phyloP scores from a whole-genome alignment of 2,888 invertebrate species.

The Monoplex corrugatus region DNA sequence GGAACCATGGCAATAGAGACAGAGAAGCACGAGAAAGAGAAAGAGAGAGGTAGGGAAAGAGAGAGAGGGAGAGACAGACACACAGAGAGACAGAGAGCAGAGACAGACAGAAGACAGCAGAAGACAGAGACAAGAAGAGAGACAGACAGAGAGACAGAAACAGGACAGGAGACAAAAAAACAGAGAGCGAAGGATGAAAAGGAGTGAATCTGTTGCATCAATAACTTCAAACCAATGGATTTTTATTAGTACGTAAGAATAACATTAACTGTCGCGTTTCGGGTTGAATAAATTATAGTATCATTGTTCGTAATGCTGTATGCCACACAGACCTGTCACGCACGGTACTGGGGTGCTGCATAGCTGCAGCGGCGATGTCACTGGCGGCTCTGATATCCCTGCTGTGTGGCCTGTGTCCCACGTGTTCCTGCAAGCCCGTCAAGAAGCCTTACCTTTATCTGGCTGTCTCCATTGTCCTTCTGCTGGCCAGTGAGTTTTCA shows the following conservation, averaged over 20 bases:
- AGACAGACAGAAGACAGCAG: too few species aligned
- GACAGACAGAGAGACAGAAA: too few species aligned
- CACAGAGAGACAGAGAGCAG: too few species aligned
- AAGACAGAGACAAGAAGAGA: too few species aligned
- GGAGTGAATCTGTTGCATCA: too few species aligned
- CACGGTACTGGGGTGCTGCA: slow-evolving; percentile 67
- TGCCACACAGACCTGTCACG: slow-evolving; percentile 67
- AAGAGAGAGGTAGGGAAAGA: neutral
- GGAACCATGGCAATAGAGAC: too few species aligned
- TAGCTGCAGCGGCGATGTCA: slow-evolving; percentile 63
- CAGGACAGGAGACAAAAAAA: too few species aligned
- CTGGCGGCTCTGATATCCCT: slow-evolving; percentile 66
- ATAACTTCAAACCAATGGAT: too few species aligned
- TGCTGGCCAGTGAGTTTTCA: slow-evolving; percentile 67
- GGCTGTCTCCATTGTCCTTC: slow-evolving; percentile 62
- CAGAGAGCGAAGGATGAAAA: too few species aligned
- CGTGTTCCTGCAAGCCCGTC: slow-evolving; percentile 58
- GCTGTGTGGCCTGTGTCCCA: slow-evolving; percentile 71
- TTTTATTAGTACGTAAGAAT: too few species aligned
- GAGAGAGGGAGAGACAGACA: neutral
- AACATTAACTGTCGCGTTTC: neutral
- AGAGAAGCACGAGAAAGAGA: neutral
- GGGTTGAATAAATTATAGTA: neutral
- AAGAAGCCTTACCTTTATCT: slow-evolving; percentile 65
- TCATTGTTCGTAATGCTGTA: neutral